Percentiles rank a stretch among this genome's conserved stretches.
Evolutionary conservation across 2,797 vertebrate species (phyloP).

Genomic region (Myotis planiceps): DNA sequence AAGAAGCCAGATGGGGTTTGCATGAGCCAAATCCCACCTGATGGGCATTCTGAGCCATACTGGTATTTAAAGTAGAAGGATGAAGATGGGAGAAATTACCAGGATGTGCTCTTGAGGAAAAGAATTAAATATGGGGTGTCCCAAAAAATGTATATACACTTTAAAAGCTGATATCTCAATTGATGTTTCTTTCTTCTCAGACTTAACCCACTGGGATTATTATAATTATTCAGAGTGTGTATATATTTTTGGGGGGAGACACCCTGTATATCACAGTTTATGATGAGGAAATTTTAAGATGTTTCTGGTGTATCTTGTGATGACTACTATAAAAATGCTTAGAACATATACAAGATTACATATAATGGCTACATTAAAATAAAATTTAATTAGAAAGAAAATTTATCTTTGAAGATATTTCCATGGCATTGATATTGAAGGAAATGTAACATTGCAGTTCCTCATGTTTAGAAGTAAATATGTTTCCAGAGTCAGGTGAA

Average conservation of each 20-base stretch:
- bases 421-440: background rate
- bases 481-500: background rate
- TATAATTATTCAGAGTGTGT: background rate
- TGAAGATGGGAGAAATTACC: background rate
- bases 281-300: slow-evolving; percentile 52
- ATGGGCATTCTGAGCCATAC: background rate
- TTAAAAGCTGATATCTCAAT: background rate
- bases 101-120: slow-evolving; percentile 35
- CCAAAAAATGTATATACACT: background rate
- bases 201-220: background rate
- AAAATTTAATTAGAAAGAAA: background rate
- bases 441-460: background rate
- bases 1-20: slow-evolving; percentile 49
- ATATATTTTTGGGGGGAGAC: background rate
- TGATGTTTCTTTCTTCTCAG: background rate
- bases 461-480: background rate
- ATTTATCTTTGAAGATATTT: background rate
- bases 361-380: background rate
- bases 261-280: background rate
- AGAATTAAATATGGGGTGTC: background rate
- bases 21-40: background rate
- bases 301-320: background rate
- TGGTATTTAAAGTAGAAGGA: slow-evolving; percentile 32
- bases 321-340: background rate
- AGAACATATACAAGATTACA: background rate